Conservation (phyloP, 2,888 invertebrate genomes). For the Ptychoptera contaminata region DNA sequence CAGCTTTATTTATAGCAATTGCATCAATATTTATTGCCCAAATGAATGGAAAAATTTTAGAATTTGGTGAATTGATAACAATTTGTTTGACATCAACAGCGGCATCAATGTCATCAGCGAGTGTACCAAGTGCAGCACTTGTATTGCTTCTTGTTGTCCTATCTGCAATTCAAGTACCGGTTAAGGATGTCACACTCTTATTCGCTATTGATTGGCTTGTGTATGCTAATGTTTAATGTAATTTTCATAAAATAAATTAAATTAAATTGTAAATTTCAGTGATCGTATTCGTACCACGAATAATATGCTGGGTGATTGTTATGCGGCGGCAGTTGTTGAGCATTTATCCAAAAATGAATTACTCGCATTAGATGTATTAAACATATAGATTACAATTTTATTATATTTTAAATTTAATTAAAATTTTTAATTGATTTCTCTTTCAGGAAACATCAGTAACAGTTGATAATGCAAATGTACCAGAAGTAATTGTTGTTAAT, state of each 20-base stretch:
- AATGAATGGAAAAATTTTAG: slow-evolving; percentile 71
- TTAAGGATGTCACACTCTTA: slow-evolving; percentile 63
- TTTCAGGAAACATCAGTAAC: too few relatives aligned
- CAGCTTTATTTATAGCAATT: slow-evolving; percentile 74
- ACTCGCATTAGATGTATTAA: slow-evolving; percentile 51
- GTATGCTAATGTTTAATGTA: slow-evolving; percentile 39
- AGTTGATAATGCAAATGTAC: too few relatives aligned
- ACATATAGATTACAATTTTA: too few relatives aligned
- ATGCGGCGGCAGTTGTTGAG: slow-evolving; percentile 73
- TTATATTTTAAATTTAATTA: too few relatives aligned
- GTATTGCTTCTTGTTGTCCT: slow-evolving; percentile 67
- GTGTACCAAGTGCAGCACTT: slow-evolving; percentile 73
- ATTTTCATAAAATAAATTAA: too few relatives aligned
- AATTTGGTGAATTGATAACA: slow-evolving; percentile 70
- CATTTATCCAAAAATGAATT: slow-evolving; percentile 67
- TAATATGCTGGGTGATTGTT: slow-evolving; percentile 78
- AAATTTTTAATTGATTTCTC: too few relatives aligned
- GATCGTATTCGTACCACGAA: slow-evolving; percentile 77
- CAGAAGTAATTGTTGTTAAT: too few relatives aligned
- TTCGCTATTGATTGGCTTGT: slow-evolving; percentile 85
- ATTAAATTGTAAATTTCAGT: slow-evolving; percentile 34
- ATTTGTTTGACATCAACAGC: slow-evolving; percentile 73
- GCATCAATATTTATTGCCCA: slow-evolving; percentile 71
- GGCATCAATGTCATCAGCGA: slow-evolving; percentile 77
- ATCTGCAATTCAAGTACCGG: slow-evolving; percentile 67